Evolutionary conservation across 2,888 invertebrate species (phyloP).

Genomic region (Patella pellucida): DNA sequence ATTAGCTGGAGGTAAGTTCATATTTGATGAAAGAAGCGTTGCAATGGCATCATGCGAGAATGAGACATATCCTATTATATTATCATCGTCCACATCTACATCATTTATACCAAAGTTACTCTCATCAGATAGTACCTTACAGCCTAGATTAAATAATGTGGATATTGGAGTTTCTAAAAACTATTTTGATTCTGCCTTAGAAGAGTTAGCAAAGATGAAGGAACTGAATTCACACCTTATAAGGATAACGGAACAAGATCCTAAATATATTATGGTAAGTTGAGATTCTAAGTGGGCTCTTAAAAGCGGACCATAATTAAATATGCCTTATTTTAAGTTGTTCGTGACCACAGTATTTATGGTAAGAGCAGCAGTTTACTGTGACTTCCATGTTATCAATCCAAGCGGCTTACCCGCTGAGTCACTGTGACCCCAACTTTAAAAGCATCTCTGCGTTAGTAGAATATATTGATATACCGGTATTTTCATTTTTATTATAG

Average conservation of each 20-base stretch:
- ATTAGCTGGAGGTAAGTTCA: neutral
- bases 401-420: too few species aligned
- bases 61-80: neutral
- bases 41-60: neutral
- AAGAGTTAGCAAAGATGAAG: conserved; percentile 41
- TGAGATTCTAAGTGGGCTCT: too few species aligned
- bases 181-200: conserved; percentile 39
- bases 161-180: conserved; percentile 33
- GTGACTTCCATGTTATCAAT: too few species aligned
- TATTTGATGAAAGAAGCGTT: neutral
- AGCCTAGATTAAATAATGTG: neutral
- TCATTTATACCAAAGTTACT: neutral
- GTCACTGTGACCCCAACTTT: too few species aligned
- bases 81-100: neutral
- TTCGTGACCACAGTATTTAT: too few species aligned
- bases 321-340: too few species aligned
- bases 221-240: conserved; percentile 19
- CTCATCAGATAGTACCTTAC: neutral
- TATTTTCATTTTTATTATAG: too few species aligned
- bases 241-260: conserved; percentile 11
- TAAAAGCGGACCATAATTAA: too few species aligned
- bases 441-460: too few species aligned
- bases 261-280: conserved; percentile 7
- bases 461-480: too few species aligned
- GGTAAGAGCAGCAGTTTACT: too few species aligned